Evolutionary conservation across 2,797 vertebrate species (phyloP).

Genomic region (Gallirallus australis): DNA sequence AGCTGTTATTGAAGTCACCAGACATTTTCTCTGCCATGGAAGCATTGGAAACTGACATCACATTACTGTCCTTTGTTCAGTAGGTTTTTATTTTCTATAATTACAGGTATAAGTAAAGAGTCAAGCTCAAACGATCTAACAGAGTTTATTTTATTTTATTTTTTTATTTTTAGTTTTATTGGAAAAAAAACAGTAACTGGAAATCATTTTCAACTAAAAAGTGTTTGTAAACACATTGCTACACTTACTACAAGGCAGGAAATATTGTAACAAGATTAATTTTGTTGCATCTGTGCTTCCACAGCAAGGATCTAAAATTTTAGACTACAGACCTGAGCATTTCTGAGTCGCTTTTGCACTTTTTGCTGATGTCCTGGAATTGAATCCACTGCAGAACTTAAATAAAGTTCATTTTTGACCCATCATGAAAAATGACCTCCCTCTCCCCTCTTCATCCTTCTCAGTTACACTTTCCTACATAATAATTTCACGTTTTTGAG

Average conservation of each 20-base stretch:
- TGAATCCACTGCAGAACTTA: background rate
- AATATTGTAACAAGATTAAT: slow-evolving; percentile 2
- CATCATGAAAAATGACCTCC: background rate
- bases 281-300: slow-evolving; percentile 5
- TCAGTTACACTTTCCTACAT: background rate
- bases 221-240: background rate
- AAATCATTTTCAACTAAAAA: background rate
- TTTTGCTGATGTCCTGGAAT: slow-evolving; percentile 34
- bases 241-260: background rate
- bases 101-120: background rate
- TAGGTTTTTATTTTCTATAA: background rate
- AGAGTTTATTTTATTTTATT: background rate
- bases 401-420: slow-evolving; percentile 9
- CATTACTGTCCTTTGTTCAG: background rate
- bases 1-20: background rate
- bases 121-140: background rate
- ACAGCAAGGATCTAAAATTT: background rate
- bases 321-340: background rate
- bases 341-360: background rate
- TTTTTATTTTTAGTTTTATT: background rate
- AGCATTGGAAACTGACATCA: background rate
- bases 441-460: background rate
- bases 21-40: background rate
- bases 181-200: background rate
- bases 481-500: background rate